Evolutionary conservation across 2,888 invertebrate genomes (phyloP), one percentile per base, ranked within the genome.

Genomic region (Thera britannica): DNA sequence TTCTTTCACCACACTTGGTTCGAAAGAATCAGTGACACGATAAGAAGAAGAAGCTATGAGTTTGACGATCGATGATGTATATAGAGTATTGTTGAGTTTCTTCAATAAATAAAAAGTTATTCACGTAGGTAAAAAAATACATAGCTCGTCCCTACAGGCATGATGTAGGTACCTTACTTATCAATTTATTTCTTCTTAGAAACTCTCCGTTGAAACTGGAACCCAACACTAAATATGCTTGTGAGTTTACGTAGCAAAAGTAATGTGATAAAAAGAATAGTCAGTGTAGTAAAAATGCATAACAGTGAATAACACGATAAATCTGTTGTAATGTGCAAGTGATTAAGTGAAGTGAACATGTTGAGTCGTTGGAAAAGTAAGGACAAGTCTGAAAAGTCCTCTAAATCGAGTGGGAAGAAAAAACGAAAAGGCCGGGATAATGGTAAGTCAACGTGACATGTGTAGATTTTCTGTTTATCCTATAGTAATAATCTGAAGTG

Each of bases 351-450:
- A 72, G 67, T 76, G 72, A 83, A 73, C 87, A 97, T 97, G 97
- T 94, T 97, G 88, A 97, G 96, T 83, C 96, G 97, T 83, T 97
- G 97, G 97, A 97, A 97, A 89, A 97, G 96, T 87, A 97, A 97
- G 94, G 97, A 97, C 90, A 97, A 97, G 90, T 94, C 96, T 75
- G 95, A 96, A 83, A 97, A 96, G 90, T 94, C 94, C 80, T 92
- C 94, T 72, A 95, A 95, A 81, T 90, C 91, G 7, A 85, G 83
- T 71, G 95, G 96, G 68, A 97, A 97, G 92, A 97, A 97, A 93
- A 97, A 97, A 86, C 94, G 97, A 78, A 97, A 97, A 90, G 97
- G 97, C 79, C 95, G 97, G 80, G 97, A 97, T 83, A 97, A 96
- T 94, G 96, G 96, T 96, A 93, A 94, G 93, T 84, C 34, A 44